Evolutionary conservation across 2,888 invertebrate genomes (phyloP).

Genomic region (Dynastes hyllus): DNA sequence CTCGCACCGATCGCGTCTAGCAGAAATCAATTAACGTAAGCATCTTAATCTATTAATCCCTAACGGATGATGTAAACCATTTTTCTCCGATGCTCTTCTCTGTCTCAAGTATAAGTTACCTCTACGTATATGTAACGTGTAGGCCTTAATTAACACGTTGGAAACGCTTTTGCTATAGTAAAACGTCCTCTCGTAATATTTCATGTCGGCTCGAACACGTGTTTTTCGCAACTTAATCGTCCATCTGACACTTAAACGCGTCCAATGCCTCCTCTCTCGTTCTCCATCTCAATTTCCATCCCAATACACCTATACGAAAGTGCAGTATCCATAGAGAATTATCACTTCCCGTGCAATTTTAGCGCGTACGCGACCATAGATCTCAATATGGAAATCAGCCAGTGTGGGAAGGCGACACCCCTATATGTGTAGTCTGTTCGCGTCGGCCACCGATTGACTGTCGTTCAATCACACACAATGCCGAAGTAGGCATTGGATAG

Average conservation of each 20-base stretch:
- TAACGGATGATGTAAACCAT: constrained; percentile 25
- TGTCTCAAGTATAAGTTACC: no score
- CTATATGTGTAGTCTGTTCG: constrained; percentile 8
- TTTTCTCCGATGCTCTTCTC: constrained; percentile 42
- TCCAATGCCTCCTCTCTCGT: constrained; percentile 24
- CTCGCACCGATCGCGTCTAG: neutral
- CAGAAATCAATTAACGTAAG: constrained; percentile 18
- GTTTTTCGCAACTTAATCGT: constrained; percentile 65
- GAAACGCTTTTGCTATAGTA: constrained; percentile 56
- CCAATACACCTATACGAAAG: neutral
- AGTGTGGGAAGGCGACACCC: constrained; percentile 37
- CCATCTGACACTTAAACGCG: constrained; percentile 49
- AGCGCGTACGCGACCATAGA: constrained; percentile 35
- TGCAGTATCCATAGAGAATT: neutral
- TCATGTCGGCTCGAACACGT: constrained; percentile 64
- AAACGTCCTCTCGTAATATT: constrained; percentile 63
- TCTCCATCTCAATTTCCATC: neutral
- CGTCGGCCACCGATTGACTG: neutral
- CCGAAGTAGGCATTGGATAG: constrained; percentile 8
- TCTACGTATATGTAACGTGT: constrained; percentile 51
- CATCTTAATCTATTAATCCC: constrained; percentile 45
- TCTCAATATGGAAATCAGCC: constrained; percentile 42
- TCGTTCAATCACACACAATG: constrained; percentile 4
- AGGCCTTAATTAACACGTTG: constrained; percentile 66
- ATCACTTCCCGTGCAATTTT: constrained; percentile 27